Percentiles rank a stretch among this genome's conserved stretches.
phyloP scores from a whole-genome alignment of 2,113 vertebrate genomes.

The Pitta sordida region DNA sequence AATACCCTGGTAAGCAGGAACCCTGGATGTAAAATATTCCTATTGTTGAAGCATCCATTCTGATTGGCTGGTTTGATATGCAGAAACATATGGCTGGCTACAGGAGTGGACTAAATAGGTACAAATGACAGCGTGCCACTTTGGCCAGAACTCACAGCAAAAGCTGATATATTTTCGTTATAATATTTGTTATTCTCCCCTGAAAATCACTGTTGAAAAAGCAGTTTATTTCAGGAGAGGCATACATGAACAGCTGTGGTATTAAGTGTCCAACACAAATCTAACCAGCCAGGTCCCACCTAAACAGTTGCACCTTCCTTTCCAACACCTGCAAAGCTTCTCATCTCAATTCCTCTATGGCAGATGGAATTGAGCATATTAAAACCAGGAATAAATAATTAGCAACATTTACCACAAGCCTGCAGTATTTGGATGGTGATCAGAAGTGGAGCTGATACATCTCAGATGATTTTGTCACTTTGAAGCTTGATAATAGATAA shows the following conservation, averaged over 20 bases:
- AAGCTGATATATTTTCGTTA: not conserved
- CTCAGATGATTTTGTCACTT: not conserved
- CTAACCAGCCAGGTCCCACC: not conserved
- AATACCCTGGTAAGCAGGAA: not conserved
- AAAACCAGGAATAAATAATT: slow-evolving; percentile 6
- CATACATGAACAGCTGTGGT: not conserved
- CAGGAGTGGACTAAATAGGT: not conserved
- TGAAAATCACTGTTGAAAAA: not conserved
- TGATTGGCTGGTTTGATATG: not conserved
- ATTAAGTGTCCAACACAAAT: not conserved
- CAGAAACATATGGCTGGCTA: not conserved
- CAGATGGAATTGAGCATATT: not conserved
- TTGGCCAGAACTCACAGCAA: not conserved
- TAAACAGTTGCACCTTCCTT: not conserved
- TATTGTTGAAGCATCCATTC: not conserved
- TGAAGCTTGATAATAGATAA: not conserved
- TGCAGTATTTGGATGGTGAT: not conserved
- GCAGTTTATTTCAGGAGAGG: not conserved
- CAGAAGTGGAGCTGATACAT: not conserved
- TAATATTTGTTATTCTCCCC: not conserved
- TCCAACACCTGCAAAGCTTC: not conserved
- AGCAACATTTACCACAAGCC: not conserved
- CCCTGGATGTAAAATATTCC: not conserved
- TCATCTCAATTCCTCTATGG: not conserved
- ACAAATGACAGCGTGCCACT: not conserved